These are phyloP conservation scores for Catalaphyllia jardinei DNA, from an alignment of 64 coral and sea anemone species.

Conservation along the genomic window DNA sequence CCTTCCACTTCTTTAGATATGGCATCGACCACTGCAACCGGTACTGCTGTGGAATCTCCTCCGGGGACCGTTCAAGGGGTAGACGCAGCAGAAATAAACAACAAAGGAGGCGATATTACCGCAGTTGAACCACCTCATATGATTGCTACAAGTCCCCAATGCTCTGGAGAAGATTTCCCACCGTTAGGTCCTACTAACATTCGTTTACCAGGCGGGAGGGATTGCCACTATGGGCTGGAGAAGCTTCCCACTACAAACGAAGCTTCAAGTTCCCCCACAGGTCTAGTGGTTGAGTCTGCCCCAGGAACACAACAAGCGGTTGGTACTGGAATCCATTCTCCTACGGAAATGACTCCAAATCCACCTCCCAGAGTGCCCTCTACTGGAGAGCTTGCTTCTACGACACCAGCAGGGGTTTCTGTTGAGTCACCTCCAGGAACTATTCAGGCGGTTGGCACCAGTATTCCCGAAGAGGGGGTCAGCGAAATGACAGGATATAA, in stretches of 20 bases:
- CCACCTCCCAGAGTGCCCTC: background rate
- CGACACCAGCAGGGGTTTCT: background rate
- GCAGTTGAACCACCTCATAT: background rate
- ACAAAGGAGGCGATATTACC: background rate
- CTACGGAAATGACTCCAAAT: background rate
- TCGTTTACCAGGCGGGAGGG: background rate
- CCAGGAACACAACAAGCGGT: background rate
- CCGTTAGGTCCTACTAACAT: background rate
- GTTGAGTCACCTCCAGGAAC: constrained; percentile 55
- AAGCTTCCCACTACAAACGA: background rate
- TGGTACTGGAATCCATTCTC: background rate
- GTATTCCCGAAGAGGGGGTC: background rate
- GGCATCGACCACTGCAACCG: background rate
- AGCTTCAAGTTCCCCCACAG: background rate
- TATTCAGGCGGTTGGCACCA: constrained; percentile 38
- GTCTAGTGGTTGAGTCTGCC: background rate
- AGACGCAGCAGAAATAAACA: constrained; percentile 23
- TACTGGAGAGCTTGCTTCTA: constrained; percentile 5
- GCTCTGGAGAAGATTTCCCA: background rate
- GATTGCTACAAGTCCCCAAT: background rate
- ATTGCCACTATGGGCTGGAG: background rate
- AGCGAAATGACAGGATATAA: constrained; percentile 13
- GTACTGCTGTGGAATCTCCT: background rate
- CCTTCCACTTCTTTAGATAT: background rate
- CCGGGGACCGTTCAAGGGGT: background rate